Conservation (phyloP, 2,797 vertebrate species). For the Pantherophis alleghaniensis region DNA sequence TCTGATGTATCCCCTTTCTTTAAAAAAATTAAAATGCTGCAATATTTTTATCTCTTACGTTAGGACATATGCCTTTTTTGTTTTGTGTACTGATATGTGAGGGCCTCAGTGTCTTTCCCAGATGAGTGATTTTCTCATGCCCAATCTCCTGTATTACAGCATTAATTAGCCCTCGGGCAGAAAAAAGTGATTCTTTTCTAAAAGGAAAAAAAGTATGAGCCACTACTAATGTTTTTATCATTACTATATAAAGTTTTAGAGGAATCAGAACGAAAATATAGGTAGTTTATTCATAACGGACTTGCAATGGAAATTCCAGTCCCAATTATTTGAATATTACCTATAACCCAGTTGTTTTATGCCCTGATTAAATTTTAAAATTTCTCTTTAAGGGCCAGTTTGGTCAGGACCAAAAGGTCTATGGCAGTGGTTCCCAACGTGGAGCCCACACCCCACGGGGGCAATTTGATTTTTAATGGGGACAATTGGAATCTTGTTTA, state of each 20-base stretch:
- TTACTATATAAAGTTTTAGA: background rate
- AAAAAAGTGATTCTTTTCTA: background rate
- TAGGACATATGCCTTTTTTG: background rate
- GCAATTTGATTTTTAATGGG: no score
- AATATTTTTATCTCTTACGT: background rate
- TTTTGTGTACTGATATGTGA: conserved; percentile 26
- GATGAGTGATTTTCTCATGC: conserved; percentile 28
- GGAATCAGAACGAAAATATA: background rate
- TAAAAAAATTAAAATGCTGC: conserved; percentile 12
- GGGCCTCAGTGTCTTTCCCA: background rate
- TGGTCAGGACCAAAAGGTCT: background rate
- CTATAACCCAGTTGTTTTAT: background rate
- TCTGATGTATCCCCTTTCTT: conserved; percentile 16
- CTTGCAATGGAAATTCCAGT: no score
- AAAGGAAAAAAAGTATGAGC: background rate
- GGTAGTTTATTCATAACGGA: background rate
- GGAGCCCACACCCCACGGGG: no score
- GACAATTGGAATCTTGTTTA: no score
- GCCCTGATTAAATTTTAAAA: conserved; percentile 8
- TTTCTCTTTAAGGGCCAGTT: background rate
- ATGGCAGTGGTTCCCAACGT: no score
- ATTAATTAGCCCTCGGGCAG: background rate
- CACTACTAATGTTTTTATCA: background rate
- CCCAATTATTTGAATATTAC: no score
- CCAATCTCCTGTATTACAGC: conserved; percentile 5